Evolutionary conservation across 2,113 vertebrate species (phyloP).

Genomic region (mouse (Mus musculus)): GRCm39 chr6:85403501-85404000

Average conservation of each 20-base stretch:
- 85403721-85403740: background rate
- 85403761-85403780: background rate
- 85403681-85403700: background rate
- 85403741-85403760: background rate
- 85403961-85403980: background rate
- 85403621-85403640: background rate
- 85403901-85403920: background rate
- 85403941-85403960: background rate
- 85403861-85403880: background rate
- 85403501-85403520: background rate
- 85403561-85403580: background rate
- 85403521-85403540: background rate
- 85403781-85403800: background rate
- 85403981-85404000: background rate
- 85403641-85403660: background rate
- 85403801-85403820: background rate
- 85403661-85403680: conserved; percentile 33
- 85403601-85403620: background rate
- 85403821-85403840: background rate
- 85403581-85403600: background rate
- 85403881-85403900: background rate
- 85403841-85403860: background rate
- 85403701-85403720: background rate
- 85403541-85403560: background rate
- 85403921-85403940: background rate